phyloP scores from a whole-genome alignment of 2,113 vertebrate species.

The Mesitornis unicolor region DNA sequence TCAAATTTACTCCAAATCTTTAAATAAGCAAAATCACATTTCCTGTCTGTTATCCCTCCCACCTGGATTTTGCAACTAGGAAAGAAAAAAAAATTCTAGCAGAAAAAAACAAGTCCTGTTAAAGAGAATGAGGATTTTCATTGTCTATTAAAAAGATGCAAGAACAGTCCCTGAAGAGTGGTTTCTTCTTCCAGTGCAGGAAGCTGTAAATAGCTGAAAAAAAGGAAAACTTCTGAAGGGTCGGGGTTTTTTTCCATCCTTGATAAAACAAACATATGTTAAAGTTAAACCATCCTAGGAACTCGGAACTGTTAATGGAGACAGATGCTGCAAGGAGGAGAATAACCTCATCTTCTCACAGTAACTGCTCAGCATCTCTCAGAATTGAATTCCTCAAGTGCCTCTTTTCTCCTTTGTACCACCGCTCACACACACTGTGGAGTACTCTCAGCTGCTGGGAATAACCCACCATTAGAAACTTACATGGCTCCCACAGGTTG shows the following conservation, averaged over 20 bases:
- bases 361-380: neutral
- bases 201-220: neutral
- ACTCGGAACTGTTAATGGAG: neutral
- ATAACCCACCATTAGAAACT: neutral
- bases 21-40: neutral
- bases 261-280: neutral
- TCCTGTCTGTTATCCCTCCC: neutral
- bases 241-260: neutral
- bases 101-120: neutral
- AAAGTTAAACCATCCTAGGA: neutral
- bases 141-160: neutral
- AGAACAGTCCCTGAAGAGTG: neutral
- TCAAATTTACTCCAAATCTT: neutral
- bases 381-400: neutral
- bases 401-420: neutral
- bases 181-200: neutral
- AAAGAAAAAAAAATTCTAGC: neutral
- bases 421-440: neutral
- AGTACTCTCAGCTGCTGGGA: neutral
- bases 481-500: neutral
- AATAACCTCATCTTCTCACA: neutral
- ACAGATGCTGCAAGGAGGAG: neutral
- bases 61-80: neutral
- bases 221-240: neutral
- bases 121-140: neutral